Evolutionary conservation across 2,797 vertebrate species (phyloP), one percentile per base, ranked within the genome.

Genomic region (Falco biarmicus): DNA sequence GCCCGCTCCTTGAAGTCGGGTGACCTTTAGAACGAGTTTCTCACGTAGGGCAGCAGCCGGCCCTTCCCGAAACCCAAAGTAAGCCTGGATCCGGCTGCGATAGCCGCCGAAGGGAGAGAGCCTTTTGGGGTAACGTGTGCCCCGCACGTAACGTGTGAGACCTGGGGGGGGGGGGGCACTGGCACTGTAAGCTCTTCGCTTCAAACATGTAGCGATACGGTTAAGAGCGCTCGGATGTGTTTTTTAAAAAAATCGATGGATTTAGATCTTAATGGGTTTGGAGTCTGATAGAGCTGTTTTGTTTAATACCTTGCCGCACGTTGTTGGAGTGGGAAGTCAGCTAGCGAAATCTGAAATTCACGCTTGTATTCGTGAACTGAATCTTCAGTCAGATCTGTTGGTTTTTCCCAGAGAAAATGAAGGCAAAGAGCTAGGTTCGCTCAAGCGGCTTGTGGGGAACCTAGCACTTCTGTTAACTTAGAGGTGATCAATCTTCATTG

Each of bases 401-500:
- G 84, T 68, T 85, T 90, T 86, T 96, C 64, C 74, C 94, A 87
- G 68, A 95, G 85, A 94, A 97, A 96, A 92, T 45, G 74, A 95
- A 97, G 91, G 97, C 85, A 86, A 79, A 78, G 88, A 91, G 84
- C 91, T 91, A 19, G 51, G 82, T 73, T 96, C 80, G 48, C 82
- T 87, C 94, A 54, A 54, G 82, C 48, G n/a, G 91, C 79, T 90
- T 73, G n/a, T 80, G 91, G 91, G 96, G 94, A 97, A 83, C 73
- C 94, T 96, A 96, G 85, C 87, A 95, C 83, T 73, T 82, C 88
- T 94, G 95, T 94, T 97, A 97, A 97, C 96, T 97, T 97, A 77
- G 83, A 90, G 94, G 96, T 94, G 93, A 98, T 98, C 97, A 95
- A 84, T 98, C 97, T 98, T 98, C 97, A 85, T 97, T 95, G 94